Evolutionary conservation across 2,113 vertebrate genomes (phyloP), one percentile per base, ranked within the genome.

Genomic region (Coreoperca whiteheadi): DNA sequence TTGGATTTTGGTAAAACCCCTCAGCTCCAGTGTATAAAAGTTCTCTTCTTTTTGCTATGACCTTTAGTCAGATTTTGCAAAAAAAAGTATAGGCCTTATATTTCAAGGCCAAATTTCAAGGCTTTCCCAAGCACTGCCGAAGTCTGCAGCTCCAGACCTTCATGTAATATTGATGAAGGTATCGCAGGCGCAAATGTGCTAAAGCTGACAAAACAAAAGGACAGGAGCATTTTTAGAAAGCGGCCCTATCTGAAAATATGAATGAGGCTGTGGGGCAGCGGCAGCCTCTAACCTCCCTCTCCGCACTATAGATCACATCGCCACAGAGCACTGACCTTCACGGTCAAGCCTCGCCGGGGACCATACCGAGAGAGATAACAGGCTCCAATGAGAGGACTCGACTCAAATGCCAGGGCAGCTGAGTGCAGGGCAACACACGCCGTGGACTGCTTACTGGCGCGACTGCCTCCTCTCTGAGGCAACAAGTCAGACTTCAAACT

Each of bases 391-490:
- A 64, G 60, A 67, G 64, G 37, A 61, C 18, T 14, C 61, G 73
- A 66, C 63, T 78, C 30, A 88, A 88, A 88, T 81, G 75, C 75
- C 74, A 82, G 63, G 32, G 57, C 74, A 46, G 77, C 74, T 20
- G 56, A 74, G 71, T 70, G 59, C 32, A 43, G 43, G 12, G 46
- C 34, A 63, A 48, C 21, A 65, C 66, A 68, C 21, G 51, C 65
- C 43, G 25, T 1, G 4, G 16, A 23, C 37, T 28, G 69, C 34
- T 74, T 46, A 37, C 51, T 21, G 57, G 50, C 46, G 25, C 10
- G 16, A 23, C 37, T 34, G 76, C 30, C 15, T 20, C 34, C 15
- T 41, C 41, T 39, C 25, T 15, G 34, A 74, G 4, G 20, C 57
- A 64, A 64, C 14, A 28, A 50, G 21, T 23, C 9, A 28, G 28